These are phyloP conservation scores for Antigone vipio DNA, from an alignment of 2,113 vertebrate species.

Conservation along the genomic window DNA sequence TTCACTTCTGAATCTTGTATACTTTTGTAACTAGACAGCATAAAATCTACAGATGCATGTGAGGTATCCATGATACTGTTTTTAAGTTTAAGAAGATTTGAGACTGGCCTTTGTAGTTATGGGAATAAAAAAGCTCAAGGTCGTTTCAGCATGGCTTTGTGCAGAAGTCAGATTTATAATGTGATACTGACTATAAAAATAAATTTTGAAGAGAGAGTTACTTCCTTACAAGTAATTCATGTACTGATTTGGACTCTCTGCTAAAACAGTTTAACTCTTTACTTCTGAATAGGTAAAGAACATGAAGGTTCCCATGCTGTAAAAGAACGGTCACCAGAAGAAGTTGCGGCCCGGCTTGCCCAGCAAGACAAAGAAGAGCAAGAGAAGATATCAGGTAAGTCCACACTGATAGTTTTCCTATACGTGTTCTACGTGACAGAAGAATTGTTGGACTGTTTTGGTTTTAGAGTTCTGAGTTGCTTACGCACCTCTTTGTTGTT, in stretches of 20 bases:
- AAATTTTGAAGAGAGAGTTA: neutral
- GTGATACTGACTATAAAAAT: neutral
- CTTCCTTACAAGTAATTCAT: neutral
- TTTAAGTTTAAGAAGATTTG: neutral
- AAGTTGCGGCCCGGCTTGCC: conserved; percentile 87
- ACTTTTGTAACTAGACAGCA: neutral
- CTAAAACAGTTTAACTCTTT: conserved; percentile 21
- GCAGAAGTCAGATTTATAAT: neutral
- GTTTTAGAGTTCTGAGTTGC: neutral
- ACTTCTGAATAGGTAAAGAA: conserved; percentile 67
- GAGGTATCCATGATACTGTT: neutral
- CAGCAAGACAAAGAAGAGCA: conserved; percentile 86
- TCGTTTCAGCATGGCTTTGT: neutral
- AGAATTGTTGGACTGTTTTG: neutral
- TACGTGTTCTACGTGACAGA: fast-evolving
- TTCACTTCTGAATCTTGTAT: neutral
- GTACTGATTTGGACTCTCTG: neutral
- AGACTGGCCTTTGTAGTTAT: neutral
- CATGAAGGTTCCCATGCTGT: conserved; percentile 35
- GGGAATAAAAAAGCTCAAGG: neutral
- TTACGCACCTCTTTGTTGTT: neutral
- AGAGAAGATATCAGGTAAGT: conserved; percentile 77
- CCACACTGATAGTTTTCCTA: neutral
- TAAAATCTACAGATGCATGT: neutral
- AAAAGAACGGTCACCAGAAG: conserved; percentile 83